Percentiles rank a stretch among this genome's conserved stretches.
These are phyloP conservation scores for Sakesphorus luctuosus DNA, from an alignment of 2,113 vertebrate genomes.

Conservation along the genomic window DNA sequence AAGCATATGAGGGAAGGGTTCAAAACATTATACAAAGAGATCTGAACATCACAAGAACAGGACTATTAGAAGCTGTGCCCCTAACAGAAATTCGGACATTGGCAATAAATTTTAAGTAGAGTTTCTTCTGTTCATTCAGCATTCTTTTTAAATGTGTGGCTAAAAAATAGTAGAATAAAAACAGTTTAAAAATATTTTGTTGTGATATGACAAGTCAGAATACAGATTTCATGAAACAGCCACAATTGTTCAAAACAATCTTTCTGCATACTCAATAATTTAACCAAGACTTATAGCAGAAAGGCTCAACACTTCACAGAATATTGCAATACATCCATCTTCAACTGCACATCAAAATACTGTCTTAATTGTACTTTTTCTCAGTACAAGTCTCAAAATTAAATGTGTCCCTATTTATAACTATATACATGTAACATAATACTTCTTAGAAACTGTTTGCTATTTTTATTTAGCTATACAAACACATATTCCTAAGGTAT, in stretches of 20 bases:
- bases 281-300: neutral
- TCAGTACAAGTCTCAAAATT: neutral
- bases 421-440: neutral
- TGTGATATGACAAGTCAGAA: neutral
- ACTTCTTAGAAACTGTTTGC: neutral
- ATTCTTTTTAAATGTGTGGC: neutral
- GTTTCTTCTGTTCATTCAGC: neutral
- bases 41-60: neutral
- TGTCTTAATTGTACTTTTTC: neutral
- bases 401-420: neutral
- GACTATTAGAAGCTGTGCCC: neutral
- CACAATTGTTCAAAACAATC: neutral
- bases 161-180: neutral
- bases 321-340: neutral
- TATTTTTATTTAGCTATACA: neutral
- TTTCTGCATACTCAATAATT: neutral
- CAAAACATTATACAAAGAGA: neutral
- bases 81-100: neutral
- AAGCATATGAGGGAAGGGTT: neutral
- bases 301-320: neutral
- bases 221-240: neutral
- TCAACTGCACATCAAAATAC: neutral
- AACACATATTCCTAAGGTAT: neutral
- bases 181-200: neutral
- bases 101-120: neutral